phyloP scores from a whole-genome alignment of 2,888 invertebrate genomes.

The Xanthostigma xanthostigma region DNA sequence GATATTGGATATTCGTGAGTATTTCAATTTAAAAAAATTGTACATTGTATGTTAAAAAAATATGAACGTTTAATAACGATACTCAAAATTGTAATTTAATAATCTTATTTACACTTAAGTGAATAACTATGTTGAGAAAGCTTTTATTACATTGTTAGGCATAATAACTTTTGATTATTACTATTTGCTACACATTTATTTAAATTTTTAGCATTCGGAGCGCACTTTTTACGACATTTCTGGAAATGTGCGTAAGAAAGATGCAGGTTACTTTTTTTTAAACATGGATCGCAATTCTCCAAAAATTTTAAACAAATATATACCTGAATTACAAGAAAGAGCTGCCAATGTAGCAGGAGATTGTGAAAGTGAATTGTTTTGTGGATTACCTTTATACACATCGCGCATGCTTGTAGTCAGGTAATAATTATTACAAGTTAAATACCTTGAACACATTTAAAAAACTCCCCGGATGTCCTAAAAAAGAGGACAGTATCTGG shows the following conservation, averaged over 20 bases:
- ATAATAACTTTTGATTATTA: background rate
- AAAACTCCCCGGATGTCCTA: too few relatives aligned
- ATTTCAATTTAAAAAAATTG: background rate
- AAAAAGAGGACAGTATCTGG: too few relatives aligned
- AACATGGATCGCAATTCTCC: conserved; percentile 27
- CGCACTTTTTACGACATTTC: conserved; percentile 18
- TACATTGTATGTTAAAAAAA: background rate
- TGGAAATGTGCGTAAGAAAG: conserved; percentile 18
- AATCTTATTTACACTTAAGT: too few relatives aligned
- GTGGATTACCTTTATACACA: background rate
- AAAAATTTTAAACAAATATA: conserved; percentile 16
- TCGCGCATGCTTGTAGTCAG: background rate
- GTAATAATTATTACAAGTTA: background rate
- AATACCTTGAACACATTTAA: too few relatives aligned
- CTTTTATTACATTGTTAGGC: background rate
- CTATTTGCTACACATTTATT: background rate
- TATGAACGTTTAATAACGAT: background rate
- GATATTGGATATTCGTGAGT: conserved; percentile 32
- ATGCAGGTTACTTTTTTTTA: conserved; percentile 23
- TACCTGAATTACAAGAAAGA: conserved; percentile 16
- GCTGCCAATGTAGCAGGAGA: background rate
- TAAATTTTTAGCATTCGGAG: conserved; percentile 8
- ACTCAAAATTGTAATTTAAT: background rate
- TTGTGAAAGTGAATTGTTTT: background rate
- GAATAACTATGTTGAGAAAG: too few relatives aligned